Base-by-base conservation (phyloP, 1,140 invertebrate species). In the Amyelois transitella region DNA sequence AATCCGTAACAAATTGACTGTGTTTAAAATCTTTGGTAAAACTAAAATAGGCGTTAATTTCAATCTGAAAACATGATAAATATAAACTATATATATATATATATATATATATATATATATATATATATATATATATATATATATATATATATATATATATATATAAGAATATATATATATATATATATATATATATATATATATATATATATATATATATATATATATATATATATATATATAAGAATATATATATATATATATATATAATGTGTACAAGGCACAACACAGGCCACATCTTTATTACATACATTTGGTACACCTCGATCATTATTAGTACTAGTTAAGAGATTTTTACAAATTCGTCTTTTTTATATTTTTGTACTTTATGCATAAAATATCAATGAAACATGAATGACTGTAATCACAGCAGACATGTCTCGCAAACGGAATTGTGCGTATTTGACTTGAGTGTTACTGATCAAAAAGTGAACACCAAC, bases 401-500 rank as follows among this genome's bases (percentile, higher is more conserved):
- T 62, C 55, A 62, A 53, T 54, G 45, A 59, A 51, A 53, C 50
- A 47, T 51, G 32, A 18, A 49, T 50, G 53, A 45, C 47, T 54
- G 19, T 43, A 43, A 10, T 24, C 17, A 38, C 32, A 38, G 32
- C n/a, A 14, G 32, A 12, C 32, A 14, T 38, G 25, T 14, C 6
- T 38, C 1, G 32, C 5, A 38, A 10, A 4, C 25, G 25, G 25
- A n/a, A 38, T 70, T 70, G 71, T 73, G 71, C 71, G 65, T 64
- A 52, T 52, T 18, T 49, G 20, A 22, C 21, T 49, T 49, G 12
- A 22, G 47, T n/a, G 1, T 25, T 43, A 52, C 51, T 51, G 19
- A 58, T 53, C 20, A 38, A 53, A 20, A 48, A 53, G 64, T 71
- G 61, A 69, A 69, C 62, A 67, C 59, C 57, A 68, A 73, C 48